Percentiles rank a stretch among this genome's conserved stretches.
Conservation (phyloP, 2,888 invertebrate species). For the Andricus quercusramuli region DNA sequence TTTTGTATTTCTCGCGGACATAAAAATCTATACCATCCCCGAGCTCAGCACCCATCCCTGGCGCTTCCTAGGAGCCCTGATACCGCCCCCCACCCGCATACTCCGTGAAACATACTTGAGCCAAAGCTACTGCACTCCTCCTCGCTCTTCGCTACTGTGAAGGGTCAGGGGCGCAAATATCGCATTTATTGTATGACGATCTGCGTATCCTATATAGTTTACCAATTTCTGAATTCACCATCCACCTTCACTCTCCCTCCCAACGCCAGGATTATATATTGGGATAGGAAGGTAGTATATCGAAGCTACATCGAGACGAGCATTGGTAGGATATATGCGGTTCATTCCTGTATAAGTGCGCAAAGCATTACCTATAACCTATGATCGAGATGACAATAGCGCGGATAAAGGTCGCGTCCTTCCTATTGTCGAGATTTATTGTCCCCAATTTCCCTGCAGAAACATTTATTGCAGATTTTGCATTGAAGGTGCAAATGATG, state of each 20-base stretch:
- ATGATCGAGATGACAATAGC: conserved; percentile 14
- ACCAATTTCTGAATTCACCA: conserved; percentile 44
- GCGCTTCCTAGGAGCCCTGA: conserved; percentile 54
- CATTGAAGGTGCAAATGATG: not conserved
- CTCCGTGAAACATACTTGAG: conserved; percentile 50
- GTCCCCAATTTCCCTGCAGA: not conserved
- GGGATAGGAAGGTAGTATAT: not conserved
- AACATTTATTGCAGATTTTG: not conserved
- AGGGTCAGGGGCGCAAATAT: conserved; percentile 69
- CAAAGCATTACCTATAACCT: not conserved
- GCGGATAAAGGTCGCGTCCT: not conserved
- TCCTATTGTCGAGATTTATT: conserved; percentile 5
- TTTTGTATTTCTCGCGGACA: conserved; percentile 77
- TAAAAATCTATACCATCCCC: conserved; percentile 77
- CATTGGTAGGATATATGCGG: not conserved
- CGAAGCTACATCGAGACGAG: not conserved
- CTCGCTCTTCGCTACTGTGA: conserved; percentile 56
- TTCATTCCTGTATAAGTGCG: not conserved
- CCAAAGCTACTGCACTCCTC: conserved; percentile 47
- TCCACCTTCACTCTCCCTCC: conserved; percentile 49
- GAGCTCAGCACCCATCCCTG: conserved; percentile 62
- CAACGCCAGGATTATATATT: not conserved
- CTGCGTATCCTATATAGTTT: conserved; percentile 56
- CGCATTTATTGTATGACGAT: conserved; percentile 75
- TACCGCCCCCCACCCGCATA: conserved; percentile 37